Conservation (phyloP, 2,113 vertebrate genomes). For the Tachysurus vachellii region DNA sequence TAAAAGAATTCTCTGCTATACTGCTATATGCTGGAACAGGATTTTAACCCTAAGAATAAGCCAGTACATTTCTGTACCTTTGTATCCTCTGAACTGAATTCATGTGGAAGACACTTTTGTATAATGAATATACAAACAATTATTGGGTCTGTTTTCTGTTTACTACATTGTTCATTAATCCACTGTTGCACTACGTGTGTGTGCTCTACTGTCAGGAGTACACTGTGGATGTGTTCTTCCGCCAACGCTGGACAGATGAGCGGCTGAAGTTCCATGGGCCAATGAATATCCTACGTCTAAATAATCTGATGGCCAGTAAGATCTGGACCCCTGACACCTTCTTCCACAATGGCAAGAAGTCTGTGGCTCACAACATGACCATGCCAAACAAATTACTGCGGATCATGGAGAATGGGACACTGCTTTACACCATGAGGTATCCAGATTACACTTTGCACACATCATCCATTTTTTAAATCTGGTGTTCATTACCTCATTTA, state of each 20-base stretch:
- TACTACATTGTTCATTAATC: neutral
- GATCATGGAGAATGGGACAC: slow-evolving; percentile 86
- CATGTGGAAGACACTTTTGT: neutral
- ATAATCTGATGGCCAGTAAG: slow-evolving; percentile 91
- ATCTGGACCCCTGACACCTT: slow-evolving; percentile 92
- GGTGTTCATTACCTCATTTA: neutral
- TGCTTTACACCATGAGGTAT: slow-evolving; percentile 88
- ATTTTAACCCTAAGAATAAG: neutral
- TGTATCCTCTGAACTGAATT: neutral
- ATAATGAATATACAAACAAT: neutral
- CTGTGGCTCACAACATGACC: slow-evolving; percentile 90
- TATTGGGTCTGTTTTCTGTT: neutral
- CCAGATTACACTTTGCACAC: neutral
- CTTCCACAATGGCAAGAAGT: slow-evolving; percentile 90
- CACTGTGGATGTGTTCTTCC: slow-evolving; percentile 89
- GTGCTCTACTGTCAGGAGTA: slow-evolving; percentile 75
- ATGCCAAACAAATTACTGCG: slow-evolving; percentile 89
- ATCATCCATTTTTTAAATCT: neutral
- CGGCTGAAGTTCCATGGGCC: slow-evolving; percentile 87
- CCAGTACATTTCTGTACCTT: neutral
- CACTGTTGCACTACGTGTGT: slow-evolving; percentile 3
- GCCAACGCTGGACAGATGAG: slow-evolving; percentile 89
- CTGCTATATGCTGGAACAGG: too few species aligned
- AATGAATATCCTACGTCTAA: slow-evolving; percentile 87
- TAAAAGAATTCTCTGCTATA: neutral